Percentiles rank a stretch among this genome's conserved stretches.
These are phyloP conservation scores for Cyanocitta stelleri DNA, from an alignment of 2,113 vertebrate genomes.

Conservation along the genomic window DNA sequence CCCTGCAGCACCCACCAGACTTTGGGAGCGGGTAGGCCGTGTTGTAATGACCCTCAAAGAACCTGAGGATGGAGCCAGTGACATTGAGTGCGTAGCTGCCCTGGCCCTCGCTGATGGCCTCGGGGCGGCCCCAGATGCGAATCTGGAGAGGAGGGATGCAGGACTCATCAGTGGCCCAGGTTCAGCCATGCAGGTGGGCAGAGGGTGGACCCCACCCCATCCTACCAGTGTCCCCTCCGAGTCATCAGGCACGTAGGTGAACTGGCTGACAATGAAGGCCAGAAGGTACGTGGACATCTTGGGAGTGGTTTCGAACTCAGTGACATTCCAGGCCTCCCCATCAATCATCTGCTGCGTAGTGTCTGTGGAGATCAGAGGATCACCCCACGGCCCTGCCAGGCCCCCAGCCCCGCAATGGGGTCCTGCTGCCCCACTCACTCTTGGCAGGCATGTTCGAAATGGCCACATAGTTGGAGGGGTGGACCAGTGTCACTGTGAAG, in stretches of 20 bases:
- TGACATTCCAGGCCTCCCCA: background rate
- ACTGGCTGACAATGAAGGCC: conserved; percentile 84
- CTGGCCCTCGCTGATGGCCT: conserved; percentile 64
- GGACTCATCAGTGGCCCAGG: background rate
- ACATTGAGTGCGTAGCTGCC: conserved; percentile 70
- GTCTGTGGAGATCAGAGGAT: background rate
- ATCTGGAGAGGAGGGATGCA: conserved; percentile 66
- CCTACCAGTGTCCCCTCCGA: conserved; percentile 44
- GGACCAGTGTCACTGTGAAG: conserved; percentile 80
- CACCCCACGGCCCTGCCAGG: accelerated
- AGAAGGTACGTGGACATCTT: conserved; percentile 90
- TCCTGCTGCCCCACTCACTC: conserved; percentile 52
- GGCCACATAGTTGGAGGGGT: conserved; percentile 52
- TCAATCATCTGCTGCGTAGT: accelerated
- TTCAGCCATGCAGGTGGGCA: background rate
- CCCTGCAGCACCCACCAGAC: conserved; percentile 69
- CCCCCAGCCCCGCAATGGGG: accelerated
- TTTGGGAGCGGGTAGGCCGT: conserved; percentile 80
- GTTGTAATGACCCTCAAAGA: conserved; percentile 74
- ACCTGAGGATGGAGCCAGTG: conserved; percentile 78
- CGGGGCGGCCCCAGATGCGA: conserved; percentile 85
- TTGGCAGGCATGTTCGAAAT: conserved; percentile 82
- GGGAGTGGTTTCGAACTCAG: conserved; percentile 70
- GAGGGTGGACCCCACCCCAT: too few relatives aligned
- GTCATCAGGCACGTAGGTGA: accelerated